Base-by-base conservation (phyloP, 2,797 vertebrate genomes). In the Ctenochaetus hawaiiensis region DNA sequence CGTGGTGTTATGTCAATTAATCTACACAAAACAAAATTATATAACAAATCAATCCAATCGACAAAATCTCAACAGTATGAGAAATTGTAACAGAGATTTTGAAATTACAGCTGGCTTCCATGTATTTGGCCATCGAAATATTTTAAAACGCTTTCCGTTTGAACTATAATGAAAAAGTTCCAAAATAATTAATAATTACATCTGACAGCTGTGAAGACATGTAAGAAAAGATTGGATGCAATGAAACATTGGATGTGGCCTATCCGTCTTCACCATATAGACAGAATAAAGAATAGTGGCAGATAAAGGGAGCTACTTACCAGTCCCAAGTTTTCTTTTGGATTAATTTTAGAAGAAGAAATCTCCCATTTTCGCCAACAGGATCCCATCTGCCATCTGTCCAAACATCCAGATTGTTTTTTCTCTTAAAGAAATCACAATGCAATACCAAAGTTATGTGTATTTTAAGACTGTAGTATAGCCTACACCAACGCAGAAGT, bases 401-500 rank as follows among this genome's bases (percentile, higher is more conserved):
- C 37, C 48, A 26, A 61, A 48, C 18, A 60, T 49, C 49, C 30
- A 10, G 8, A 4, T 43, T 20, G 39, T 82, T 77, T 85, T 77
- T 67, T 72, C 71, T 62, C 17, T 41, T 2, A 76, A 72, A 74
- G 13, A 70, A 89, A 89, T 83, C 76, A 66, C 77, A 20, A 75
- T 63, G 79, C 79, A 37, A 64, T 58, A 41, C 76, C 84, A 89
- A 95, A 94, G 83, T 95, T 94, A 64, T 64, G 59, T 82, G 87
- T 77, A 89, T 91, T 87, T 81, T 72, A 59, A 84, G 69, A 86
- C 81, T 86, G 88, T 85, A 84, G 64, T 86, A 54, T 67, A 75
- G 73, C 72, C 51, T 30, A 91, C 81, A 94, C 82, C 90, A 83
- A 85, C 81, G 85, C 80, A 90, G 89, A 96, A 96, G 94, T 96